These are phyloP conservation scores for Myiagra hebetior DNA, from an alignment of 2,113 vertebrate genomes.

Conservation along the genomic window DNA sequence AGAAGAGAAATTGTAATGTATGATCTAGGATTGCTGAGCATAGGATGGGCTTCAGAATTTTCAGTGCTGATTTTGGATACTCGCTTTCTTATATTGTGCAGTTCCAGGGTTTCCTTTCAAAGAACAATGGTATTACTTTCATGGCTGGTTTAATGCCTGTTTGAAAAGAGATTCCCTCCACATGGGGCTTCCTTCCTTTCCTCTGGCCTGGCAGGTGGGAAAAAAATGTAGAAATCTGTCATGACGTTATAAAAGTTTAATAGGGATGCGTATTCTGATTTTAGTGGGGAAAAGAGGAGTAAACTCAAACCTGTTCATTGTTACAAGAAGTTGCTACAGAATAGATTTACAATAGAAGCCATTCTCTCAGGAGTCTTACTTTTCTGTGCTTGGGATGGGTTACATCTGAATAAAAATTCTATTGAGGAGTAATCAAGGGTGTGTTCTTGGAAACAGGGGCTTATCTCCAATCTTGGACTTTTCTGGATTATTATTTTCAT, in stretches of 20 bases:
- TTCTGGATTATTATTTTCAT: not conserved
- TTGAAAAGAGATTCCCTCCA: not conserved
- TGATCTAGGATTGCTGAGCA: not conserved
- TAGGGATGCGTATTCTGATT: not conserved
- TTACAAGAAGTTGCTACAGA: not conserved
- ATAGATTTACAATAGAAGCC: not conserved
- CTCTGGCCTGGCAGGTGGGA: not conserved
- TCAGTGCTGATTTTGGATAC: not conserved
- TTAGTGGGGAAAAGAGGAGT: not conserved
- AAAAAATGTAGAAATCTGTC: not conserved
- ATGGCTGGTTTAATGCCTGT: not conserved
- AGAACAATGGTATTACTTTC: not conserved
- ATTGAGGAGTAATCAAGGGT: not conserved
- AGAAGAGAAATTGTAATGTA: not conserved
- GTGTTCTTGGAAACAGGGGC: not conserved
- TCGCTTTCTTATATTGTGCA: not conserved
- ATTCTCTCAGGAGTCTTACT: not conserved
- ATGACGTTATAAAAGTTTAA: not conserved
- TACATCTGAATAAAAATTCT: not conserved
- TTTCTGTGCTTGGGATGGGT: not conserved
- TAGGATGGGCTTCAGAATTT: not conserved
- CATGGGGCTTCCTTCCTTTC: not conserved
- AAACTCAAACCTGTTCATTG: not conserved
- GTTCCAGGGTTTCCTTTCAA: not conserved
- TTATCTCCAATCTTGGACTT: not conserved